These are phyloP conservation scores for Ephialtes manifestator DNA, from an alignment of 2,888 invertebrate species.

Conservation along the genomic window DNA sequence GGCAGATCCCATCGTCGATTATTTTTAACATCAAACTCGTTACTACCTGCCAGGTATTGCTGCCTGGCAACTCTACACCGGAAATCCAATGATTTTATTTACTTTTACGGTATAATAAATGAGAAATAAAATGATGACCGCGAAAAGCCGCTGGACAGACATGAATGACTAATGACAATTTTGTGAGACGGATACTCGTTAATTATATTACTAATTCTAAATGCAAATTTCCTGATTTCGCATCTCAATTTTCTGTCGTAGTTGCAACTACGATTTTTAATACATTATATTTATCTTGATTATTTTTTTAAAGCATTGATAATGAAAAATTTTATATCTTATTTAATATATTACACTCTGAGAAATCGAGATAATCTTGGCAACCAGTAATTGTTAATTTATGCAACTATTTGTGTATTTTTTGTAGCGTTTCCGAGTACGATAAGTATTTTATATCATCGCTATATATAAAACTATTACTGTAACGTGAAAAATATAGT, in stretches of 20 bases:
- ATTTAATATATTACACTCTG: background rate
- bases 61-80: background rate
- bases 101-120: background rate
- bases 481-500: too few species aligned
- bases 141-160: background rate
- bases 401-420: background rate
- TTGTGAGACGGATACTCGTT: conserved; percentile 56
- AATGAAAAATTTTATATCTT: background rate
- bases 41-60: background rate
- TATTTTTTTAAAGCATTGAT: background rate
- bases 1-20: conserved; percentile 18
- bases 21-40: conserved; percentile 13
- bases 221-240: conserved; percentile 65
- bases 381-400: background rate
- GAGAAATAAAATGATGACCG: background rate
- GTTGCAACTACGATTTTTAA: background rate
- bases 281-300: too few species aligned
- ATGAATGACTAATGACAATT: conserved; percentile 45
- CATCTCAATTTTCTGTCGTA: conserved; percentile 46
- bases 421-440: too few species aligned
- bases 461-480: too few species aligned
- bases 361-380: background rate
- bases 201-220: background rate
- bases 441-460: too few species aligned
- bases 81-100: conserved; percentile 30